A percentile compares a stretch with the other conserved stretches of the same genome.
Conservation (phyloP, 2,888 invertebrate genomes). For the Calameuta idolon region DNA sequence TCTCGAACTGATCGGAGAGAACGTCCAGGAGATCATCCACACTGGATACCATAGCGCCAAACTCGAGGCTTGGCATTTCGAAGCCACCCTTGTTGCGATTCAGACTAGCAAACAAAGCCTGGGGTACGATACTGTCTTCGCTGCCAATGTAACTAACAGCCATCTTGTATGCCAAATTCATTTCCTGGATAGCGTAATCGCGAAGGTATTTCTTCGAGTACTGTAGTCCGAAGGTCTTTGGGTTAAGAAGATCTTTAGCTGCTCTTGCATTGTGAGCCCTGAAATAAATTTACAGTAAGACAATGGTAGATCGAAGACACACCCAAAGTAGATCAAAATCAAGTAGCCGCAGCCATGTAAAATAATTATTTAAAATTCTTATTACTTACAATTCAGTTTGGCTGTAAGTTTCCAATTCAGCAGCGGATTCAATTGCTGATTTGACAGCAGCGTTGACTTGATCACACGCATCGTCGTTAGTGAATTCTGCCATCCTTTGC, state of each 20-base stretch:
- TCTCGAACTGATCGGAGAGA: constrained; percentile 17
- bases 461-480: constrained; percentile 73
- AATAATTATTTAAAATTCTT: background rate
- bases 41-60: constrained; percentile 65
- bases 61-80: constrained; percentile 41
- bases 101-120: constrained; percentile 55
- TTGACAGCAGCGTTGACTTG: constrained; percentile 78
- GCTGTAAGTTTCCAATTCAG: constrained; percentile 67
- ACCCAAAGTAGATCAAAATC: background rate
- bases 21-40: constrained; percentile 59
- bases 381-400: constrained; percentile 67
- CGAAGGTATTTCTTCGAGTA: constrained; percentile 69
- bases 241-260: constrained; percentile 63
- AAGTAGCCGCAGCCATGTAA: background rate
- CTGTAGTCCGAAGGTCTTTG: constrained; percentile 65
- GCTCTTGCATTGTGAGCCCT: constrained; percentile 62
- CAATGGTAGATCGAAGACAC: no score
- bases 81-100: constrained; percentile 60
- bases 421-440: constrained; percentile 71
- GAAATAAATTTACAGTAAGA: background rate
- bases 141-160: constrained; percentile 70
- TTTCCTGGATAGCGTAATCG: constrained; percentile 64
- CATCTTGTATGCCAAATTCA: constrained; percentile 66
- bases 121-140: constrained; percentile 71
- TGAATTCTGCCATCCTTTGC: constrained; percentile 78